These are phyloP conservation scores for Acanthochromis polyacanthus DNA, from an alignment of 2,113 vertebrate genomes.

Conservation along the genomic window DNA sequence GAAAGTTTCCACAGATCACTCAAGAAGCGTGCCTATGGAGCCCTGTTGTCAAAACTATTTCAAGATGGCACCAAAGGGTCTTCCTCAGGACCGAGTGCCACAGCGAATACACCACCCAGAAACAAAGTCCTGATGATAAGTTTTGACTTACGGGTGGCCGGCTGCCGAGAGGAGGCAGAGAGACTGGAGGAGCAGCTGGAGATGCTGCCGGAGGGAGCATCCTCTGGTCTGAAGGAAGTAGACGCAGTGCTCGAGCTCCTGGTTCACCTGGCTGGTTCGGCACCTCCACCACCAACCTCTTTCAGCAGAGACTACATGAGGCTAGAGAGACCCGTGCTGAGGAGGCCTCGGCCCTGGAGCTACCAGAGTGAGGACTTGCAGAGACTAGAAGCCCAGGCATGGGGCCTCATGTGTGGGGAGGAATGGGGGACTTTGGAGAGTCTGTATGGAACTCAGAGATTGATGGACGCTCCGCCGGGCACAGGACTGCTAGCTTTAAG, in stretches of 20 bases:
- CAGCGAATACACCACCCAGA: slow-evolving; percentile 85
- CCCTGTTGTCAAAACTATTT: slow-evolving; percentile 90
- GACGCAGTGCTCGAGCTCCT: slow-evolving; percentile 90
- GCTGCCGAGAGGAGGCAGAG: slow-evolving; percentile 90
- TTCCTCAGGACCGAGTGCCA: slow-evolving; percentile 4
- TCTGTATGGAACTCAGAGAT: slow-evolving; percentile 83
- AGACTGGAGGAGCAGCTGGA: slow-evolving; percentile 90
- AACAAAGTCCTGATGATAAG: slow-evolving; percentile 96
- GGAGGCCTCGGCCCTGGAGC: slow-evolving; percentile 86
- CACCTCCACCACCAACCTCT: slow-evolving; percentile 84
- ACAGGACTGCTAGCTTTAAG: slow-evolving; percentile 88
- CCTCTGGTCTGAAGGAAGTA: slow-evolving; percentile 82
- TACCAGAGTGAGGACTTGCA: slow-evolving; percentile 92
- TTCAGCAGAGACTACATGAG: slow-evolving; percentile 90
- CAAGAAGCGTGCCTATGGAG: slow-evolving; percentile 87
- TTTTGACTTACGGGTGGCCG: slow-evolving; percentile 92
- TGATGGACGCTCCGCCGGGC: slow-evolving; percentile 92
- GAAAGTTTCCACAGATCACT: slow-evolving; percentile 84
- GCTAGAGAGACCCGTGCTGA: slow-evolving; percentile 86
- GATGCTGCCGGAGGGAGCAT: slow-evolving; percentile 77
- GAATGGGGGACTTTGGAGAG: slow-evolving; percentile 86
- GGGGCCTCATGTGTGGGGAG: slow-evolving; percentile 86
- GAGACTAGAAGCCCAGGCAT: slow-evolving; percentile 88
- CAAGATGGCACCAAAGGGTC: slow-evolving; percentile 79
- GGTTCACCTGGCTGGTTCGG: slow-evolving; percentile 91